Evolutionary conservation across 1,140 invertebrate species (phyloP), one percentile per base, ranked within the genome.

Genomic region (Nasonia longicornis): DNA sequence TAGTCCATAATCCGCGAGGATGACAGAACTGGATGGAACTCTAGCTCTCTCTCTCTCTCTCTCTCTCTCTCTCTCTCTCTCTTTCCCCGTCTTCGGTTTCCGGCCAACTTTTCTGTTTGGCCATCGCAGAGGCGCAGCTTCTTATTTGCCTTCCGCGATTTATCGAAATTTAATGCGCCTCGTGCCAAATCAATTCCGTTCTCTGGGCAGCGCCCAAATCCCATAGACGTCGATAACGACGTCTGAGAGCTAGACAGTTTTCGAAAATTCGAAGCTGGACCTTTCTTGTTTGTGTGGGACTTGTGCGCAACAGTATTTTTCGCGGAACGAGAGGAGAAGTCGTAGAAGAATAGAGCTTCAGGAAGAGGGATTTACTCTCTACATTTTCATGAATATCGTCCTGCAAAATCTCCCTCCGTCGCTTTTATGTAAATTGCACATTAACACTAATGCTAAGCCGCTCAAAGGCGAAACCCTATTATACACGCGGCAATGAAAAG

Each of bases 131-230:
- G n/a, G 26, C 10, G 26, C 10, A 76, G 64, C 79, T 75, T 67
- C 72, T 80, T 80, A 80, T 80, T 80, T 80, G 79, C 58, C 77
- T 80, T 11, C 58, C 20, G 63, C 71, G 73, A 80, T 76, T 76
- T 80, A 80, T 80, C 71, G 64, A 69, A 80, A 80, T 76, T 80
- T 80, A 80, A 80, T 75, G 79, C 72, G 45, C 12, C 20, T 26
- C 64, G 64, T 69, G 72, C 64, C 72, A 80, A 80, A 80, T 80
- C 79, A 80, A 76, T 80, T 80, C 72, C 63, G n/a, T 52, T 2
- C 35, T 35, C 52, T 75, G 72, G 72, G 72, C 72, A 74, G 10
- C 79, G 64, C 42, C 79, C 72, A 76, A 80, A 38, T 80, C 64
- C 29, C 45, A 48, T 58, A 76, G 75, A 80, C 72, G 52, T 69